Conservation (phyloP, 2,113 vertebrate species). For the Tragelaphus scriptus region DNA sequence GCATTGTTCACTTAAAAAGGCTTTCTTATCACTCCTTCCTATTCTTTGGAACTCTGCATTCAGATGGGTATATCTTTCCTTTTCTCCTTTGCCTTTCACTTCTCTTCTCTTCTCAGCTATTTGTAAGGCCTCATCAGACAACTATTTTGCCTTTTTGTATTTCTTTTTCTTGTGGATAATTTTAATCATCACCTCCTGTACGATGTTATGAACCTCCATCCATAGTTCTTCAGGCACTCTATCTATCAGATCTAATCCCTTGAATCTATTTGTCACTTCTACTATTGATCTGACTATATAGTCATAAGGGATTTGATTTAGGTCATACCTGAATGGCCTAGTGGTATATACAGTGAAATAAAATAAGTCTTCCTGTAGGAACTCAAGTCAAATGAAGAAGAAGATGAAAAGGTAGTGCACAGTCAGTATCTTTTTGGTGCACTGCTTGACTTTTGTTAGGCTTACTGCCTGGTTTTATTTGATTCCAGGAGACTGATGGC, state of each 20-base stretch:
- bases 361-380: slow-evolving; percentile 3
- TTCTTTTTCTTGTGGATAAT: neutral
- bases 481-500: slow-evolving; percentile 5
- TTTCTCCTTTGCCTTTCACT: neutral
- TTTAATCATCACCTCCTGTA: neutral
- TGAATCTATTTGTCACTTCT: neutral
- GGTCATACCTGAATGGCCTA: neutral
- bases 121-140: neutral
- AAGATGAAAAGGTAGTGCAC: neutral
- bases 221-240: neutral
- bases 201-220: neutral
- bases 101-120: neutral
- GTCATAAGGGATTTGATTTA: neutral
- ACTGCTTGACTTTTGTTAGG: slow-evolving; percentile 45
- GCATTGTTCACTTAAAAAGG: neutral
- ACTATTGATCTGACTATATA: no score
- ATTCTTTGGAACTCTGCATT: neutral
- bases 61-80: neutral
- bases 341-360: neutral
- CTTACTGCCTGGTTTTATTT: slow-evolving; percentile 46
- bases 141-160: neutral
- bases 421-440: slow-evolving; percentile 13
- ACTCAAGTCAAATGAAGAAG: neutral
- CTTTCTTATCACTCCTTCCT: neutral
- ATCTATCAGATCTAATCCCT: neutral